A percentile compares a stretch with the other conserved stretches of the same genome.
Conservation (phyloP, 2,888 invertebrate genomes). For the Drosophila longiperda region DNA sequence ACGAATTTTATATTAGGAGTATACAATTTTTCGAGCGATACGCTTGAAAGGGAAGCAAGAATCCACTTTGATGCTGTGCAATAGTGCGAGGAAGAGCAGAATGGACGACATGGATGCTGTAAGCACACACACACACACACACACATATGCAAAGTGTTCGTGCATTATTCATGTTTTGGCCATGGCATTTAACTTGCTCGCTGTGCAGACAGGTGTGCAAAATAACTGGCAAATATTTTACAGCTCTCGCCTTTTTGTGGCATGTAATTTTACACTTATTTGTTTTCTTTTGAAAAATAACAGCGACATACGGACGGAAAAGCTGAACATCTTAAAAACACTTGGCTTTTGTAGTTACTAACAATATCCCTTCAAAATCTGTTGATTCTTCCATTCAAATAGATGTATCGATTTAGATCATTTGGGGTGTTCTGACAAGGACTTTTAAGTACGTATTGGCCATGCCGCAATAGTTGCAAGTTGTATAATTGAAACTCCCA, state of each 20-base stretch:
- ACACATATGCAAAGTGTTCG: constrained; percentile 1
- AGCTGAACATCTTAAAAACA: background rate
- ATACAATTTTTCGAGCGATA: constrained; percentile 29
- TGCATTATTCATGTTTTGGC: constrained; percentile 63
- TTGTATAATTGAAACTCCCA: background rate
- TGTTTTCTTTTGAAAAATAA: constrained; percentile 41
- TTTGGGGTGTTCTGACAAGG: background rate
- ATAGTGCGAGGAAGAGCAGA: constrained; percentile 59
- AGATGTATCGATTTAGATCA: background rate
- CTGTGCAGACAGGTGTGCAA: constrained; percentile 78
- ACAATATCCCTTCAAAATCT: background rate
- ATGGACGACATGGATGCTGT: constrained; percentile 22
- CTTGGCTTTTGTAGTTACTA: background rate
- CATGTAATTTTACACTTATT: constrained; percentile 49
- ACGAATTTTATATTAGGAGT: constrained; percentile 34
- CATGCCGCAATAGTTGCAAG: background rate
- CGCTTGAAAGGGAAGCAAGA: constrained; percentile 45
- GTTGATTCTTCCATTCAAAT: background rate
- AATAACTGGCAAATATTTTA: constrained; percentile 74
- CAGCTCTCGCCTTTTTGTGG: constrained; percentile 56
- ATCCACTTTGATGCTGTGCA: constrained; percentile 72
- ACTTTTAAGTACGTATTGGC: background rate
- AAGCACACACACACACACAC: constrained; percentile 4
- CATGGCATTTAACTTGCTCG: constrained; percentile 32
- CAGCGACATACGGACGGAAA: background rate